Conservation (phyloP, 2,888 invertebrate genomes). For the Salticus scenicus region DNA sequence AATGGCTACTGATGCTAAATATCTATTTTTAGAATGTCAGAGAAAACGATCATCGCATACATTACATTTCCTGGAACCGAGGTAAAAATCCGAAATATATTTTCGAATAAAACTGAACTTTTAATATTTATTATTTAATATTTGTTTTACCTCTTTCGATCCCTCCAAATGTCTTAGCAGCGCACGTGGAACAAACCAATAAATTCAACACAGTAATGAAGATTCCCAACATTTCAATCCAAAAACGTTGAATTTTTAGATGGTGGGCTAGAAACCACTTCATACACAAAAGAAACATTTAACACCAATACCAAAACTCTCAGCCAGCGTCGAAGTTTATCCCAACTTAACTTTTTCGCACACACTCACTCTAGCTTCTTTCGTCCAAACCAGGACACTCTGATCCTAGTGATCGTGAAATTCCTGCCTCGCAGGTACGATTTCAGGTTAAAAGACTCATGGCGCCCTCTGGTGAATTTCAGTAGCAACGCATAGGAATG, state of each 20-base stretch:
- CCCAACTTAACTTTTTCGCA: constrained; percentile 46
- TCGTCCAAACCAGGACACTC: constrained; percentile 44
- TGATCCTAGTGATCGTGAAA: constrained; percentile 44
- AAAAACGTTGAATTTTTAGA: neutral
- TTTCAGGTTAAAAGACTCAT: neutral
- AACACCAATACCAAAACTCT: neutral
- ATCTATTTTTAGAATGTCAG: too few relatives aligned
- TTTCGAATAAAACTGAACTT: too few relatives aligned
- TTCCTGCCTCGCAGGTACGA: constrained; percentile 53
- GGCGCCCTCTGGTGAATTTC: constrained; percentile 40
- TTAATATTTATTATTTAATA: too few relatives aligned
- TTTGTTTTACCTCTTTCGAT: constrained; percentile 40
- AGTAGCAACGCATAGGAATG: constrained; percentile 17
- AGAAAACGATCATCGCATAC: too few relatives aligned
- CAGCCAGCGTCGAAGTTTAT: constrained; percentile 29
- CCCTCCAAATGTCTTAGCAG: constrained; percentile 44
- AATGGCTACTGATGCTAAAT: too few relatives aligned
- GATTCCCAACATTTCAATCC: constrained; percentile 54
- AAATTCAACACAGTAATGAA: constrained; percentile 35
- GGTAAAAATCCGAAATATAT: too few relatives aligned
- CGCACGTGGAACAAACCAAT: constrained; percentile 52
- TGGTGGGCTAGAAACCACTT: neutral
- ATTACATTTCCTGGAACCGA: too few relatives aligned
- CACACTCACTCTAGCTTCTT: constrained; percentile 20
- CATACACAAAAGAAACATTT: neutral